Evolutionary conservation across 1,140 invertebrate genomes (phyloP), one percentile per base, ranked within the genome.

Genomic region (Diorhabda carinulata): DNA sequence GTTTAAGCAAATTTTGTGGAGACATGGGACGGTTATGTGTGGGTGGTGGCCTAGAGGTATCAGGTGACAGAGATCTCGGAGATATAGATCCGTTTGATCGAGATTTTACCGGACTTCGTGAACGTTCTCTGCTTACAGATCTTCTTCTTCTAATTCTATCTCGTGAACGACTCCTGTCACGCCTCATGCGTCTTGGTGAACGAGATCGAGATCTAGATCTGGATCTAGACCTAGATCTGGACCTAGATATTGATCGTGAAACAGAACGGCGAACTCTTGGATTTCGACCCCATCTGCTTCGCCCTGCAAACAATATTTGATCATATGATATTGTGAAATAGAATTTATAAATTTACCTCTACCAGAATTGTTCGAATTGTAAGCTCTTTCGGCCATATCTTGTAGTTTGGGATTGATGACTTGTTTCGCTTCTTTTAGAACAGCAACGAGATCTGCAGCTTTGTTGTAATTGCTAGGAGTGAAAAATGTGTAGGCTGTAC

Each of bases 401-500:
- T 86, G 79, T 4, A 92, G 78, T 74, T 90, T 89, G 0, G 90
- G 89, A 81, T 91, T 90, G 43, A 94, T 87, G 2, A 94, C 91
- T 87, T 98, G 97, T 80, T 98, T 98, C 3, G 97, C 96, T 84
- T 98, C 97, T 77, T 91, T 90, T 61, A 98, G 83, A 25, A 98
- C 96, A 68, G 93, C 88, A 42, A 98, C 91, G 70, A 99, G 84
- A 82, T 98, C 96, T 73, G 88, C 90, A 0, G 96, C 96, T 82
- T 98, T 97, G 72, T 95, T 94, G 9, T 89, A 89, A 82, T 99
- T 98, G 69, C 88, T 89, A 56, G 91, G 89, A 2, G 98, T 99
- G 81, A 99, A 99, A 83, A 99, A 97, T 9, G 98, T 99, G 83
- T 99, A 99, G 1, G 98, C 97, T 2, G 97, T 99, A 67, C 98